Conservation (phyloP, 2,888 invertebrate species). For the Dolichopus griseipennis region DNA sequence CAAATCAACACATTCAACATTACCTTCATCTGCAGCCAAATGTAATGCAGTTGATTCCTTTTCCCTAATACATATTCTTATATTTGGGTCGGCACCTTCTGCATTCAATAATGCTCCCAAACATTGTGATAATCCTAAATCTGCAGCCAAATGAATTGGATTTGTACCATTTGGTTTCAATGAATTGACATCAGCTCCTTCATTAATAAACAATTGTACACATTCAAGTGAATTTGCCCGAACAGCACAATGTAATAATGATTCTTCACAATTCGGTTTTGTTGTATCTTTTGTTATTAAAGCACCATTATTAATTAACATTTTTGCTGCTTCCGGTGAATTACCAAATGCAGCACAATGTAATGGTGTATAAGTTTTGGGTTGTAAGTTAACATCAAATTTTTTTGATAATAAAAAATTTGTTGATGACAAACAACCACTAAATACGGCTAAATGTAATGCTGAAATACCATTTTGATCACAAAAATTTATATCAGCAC, state of each 20-base stretch:
- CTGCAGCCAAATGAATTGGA: slow-evolving; percentile 72
- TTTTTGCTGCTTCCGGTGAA: slow-evolving; percentile 67
- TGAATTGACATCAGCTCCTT: slow-evolving; percentile 67
- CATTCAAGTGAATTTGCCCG: slow-evolving; percentile 76
- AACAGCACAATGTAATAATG: slow-evolving; percentile 75
- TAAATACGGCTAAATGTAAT: slow-evolving; percentile 68
- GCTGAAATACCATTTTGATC: slow-evolving; percentile 68
- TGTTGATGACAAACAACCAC: slow-evolving; percentile 64
- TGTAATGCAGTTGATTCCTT: slow-evolving; percentile 73
- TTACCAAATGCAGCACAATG: slow-evolving; percentile 88
- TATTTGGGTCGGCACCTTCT: slow-evolving; percentile 61
- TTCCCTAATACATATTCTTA: slow-evolving; percentile 58
- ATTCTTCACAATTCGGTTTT: slow-evolving; percentile 61
- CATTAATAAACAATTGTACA: slow-evolving; percentile 62
- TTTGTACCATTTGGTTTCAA: slow-evolving; percentile 68
- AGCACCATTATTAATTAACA: slow-evolving; percentile 64
- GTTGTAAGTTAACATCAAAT: slow-evolving; percentile 58
- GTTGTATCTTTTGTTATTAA: slow-evolving; percentile 59
- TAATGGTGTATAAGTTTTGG: slow-evolving; percentile 68
- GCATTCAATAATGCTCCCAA: slow-evolving; percentile 65
- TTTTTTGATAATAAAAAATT: slow-evolving; percentile 59
- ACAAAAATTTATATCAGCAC: slow-evolving; percentile 60
- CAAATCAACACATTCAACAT: slow-evolving; percentile 68
- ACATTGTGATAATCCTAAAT: slow-evolving; percentile 67
- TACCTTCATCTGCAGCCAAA: slow-evolving; percentile 80